Evolutionary conservation across 2,888 invertebrate genomes (phyloP), one percentile per base, ranked within the genome.

Genomic region (Coecobrya sp.): DNA sequence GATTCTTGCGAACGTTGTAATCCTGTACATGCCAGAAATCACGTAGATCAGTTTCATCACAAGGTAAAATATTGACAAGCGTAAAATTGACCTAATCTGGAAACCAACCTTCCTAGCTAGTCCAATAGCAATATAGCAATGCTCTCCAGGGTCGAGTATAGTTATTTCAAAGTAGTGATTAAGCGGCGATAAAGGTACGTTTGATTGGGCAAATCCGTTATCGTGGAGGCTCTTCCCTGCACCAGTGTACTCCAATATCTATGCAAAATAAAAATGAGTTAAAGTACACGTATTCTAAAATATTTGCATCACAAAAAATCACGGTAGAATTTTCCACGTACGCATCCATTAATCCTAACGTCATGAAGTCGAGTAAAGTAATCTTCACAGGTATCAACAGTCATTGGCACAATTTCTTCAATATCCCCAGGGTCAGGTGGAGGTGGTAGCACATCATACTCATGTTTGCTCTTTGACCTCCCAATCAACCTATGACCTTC

Each of bases 111-210:
- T 96, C 95, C 96, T 96, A 22, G 96, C 96, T 59, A 96, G 95
- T 65, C 96, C 96, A 93, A 96, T 96, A 36, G 96, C 96, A 92
- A 96, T 96, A 95, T 96, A 96, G 94, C 96, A 96, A 94, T 96
- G 96, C 95, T 96, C 96, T 36, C 96, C 96, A 2, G 96, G 96
- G 93, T 96, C 96, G 55, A 96, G 94, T 86, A 96, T 96, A 95
- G 96, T 96, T 93, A 96, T 96, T 95, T 96, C 96, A 95, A 96
- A 96, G 95, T 96, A 96, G 95, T 96, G 96, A 92, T 96, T 96
- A 52, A 96, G 96, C 65, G 96, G 96, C 93, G 96, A 96, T 42
- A 96, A 95, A 1, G 96, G 96, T 86, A 95, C 95, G 94, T 96
- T 95, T n/a, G 96, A 96, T 95, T 96, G 96, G 55, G 96, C 96